Evolutionary conservation across 2,888 invertebrate genomes (phyloP).

Genomic region (Keiferia lycopersicella): DNA sequence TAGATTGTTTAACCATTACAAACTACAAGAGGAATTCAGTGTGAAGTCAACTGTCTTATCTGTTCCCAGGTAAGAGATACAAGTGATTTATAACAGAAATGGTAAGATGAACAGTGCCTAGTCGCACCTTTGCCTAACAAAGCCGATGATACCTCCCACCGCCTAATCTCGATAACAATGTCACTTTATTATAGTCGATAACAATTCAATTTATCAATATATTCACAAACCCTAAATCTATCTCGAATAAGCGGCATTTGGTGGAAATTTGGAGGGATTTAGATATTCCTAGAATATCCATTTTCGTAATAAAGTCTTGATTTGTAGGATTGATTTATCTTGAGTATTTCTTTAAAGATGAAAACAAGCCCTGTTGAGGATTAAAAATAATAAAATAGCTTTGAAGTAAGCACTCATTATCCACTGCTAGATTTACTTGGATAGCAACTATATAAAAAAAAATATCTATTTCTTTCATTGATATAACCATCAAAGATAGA

Average conservation of each 20-base stretch:
- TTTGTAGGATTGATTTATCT: background rate
- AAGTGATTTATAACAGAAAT: background rate
- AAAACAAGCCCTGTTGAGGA: too few species aligned
- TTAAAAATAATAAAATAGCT: too few species aligned
- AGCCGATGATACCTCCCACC: background rate
- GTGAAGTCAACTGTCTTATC: too few species aligned
- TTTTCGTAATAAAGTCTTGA: background rate
- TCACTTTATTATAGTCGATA: slow-evolving; percentile 24
- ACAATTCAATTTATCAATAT: slow-evolving; percentile 30
- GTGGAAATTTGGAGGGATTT: background rate
- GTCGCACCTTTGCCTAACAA: background rate
- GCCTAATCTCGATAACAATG: slow-evolving; percentile 23
- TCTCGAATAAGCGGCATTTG: slow-evolving; percentile 5
- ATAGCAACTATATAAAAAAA: too few species aligned
- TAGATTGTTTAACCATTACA: too few species aligned
- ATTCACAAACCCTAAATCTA: slow-evolving; percentile 21
- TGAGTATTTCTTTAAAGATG: background rate
- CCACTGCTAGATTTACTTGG: too few species aligned
- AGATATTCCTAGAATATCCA: slow-evolving; percentile 10
- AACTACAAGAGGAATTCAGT: too few species aligned
- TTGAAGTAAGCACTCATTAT: too few species aligned
- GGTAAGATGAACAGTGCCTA: background rate
- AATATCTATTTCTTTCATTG: too few species aligned
- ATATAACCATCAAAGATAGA: too few species aligned
- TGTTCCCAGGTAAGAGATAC: too few species aligned